phyloP scores from a whole-genome alignment of 2,797 vertebrate genomes.

The Paramormyrops hopkinsi region DNA sequence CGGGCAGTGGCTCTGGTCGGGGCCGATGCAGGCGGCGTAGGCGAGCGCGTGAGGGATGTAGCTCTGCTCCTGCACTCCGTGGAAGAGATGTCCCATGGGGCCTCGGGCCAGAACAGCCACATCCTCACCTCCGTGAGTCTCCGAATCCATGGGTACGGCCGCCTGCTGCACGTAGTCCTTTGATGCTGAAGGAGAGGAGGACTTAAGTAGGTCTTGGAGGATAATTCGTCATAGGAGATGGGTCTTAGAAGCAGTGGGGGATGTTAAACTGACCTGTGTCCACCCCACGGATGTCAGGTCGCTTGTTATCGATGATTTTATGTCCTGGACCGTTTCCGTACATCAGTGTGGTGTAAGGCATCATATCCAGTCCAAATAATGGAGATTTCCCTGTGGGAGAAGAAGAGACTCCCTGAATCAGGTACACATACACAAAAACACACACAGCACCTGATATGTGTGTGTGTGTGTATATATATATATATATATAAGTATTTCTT shows the following conservation, averaged over 20 bases:
- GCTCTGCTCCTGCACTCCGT: constrained; percentile 68
- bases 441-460: neutral
- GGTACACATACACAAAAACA: neutral
- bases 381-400: constrained; percentile 61
- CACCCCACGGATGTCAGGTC: constrained; percentile 56
- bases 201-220: neutral
- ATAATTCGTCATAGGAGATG: neutral
- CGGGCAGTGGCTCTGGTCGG: constrained; percentile 58
- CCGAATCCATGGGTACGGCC: constrained; percentile 47
- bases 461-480: neutral
- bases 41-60: constrained; percentile 68
- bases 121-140: constrained; percentile 71
- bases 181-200: constrained; percentile 37
- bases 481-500: neutral
- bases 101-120: constrained; percentile 63
- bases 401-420: neutral
- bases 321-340: constrained; percentile 65
- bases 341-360: constrained; percentile 64
- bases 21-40: constrained; percentile 62
- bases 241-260: neutral
- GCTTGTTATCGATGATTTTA: constrained; percentile 50
- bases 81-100: constrained; percentile 71
- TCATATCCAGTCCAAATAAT: constrained; percentile 52
- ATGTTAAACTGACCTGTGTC: constrained; percentile 55
- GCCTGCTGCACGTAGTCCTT: constrained; percentile 60